phyloP scores from a whole-genome alignment of 1,140 invertebrate species.

The Andrena cerasifolii region DNA sequence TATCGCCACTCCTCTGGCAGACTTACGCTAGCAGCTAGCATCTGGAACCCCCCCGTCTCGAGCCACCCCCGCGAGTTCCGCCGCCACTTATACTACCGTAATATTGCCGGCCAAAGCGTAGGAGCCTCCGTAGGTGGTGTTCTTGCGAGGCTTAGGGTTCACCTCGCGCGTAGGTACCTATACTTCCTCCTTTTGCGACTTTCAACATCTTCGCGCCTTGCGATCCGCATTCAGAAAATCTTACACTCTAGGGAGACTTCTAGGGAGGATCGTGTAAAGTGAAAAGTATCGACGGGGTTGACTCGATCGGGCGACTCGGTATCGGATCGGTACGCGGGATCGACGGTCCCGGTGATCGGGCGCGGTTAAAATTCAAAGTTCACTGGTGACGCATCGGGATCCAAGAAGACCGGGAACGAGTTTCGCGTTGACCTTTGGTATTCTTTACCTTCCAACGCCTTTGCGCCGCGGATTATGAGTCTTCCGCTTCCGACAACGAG shows the following conservation, averaged over 20 bases:
- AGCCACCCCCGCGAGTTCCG: constrained; percentile 19
- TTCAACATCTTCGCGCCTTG: not conserved
- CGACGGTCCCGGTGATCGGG: not conserved
- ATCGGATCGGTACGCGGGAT: no score
- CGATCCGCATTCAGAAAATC: no score
- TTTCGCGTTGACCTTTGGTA: not conserved
- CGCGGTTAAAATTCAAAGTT: not conserved
- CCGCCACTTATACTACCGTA: not conserved
- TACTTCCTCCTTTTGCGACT: not conserved
- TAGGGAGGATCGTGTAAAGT: no score
- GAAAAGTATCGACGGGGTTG: no score
- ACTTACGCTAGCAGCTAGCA: constrained; percentile 43
- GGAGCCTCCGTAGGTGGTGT: not conserved
- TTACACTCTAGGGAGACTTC: no score
- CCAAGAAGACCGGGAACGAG: not conserved
- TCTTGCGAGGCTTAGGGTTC: not conserved
- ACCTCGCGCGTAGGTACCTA: not conserved
- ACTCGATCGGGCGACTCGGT: no score
- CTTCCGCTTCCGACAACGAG: not conserved
- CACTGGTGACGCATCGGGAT: not conserved
- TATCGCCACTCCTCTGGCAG: constrained; percentile 23
- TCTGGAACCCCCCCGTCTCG: constrained; percentile 4
- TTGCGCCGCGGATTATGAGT: not conserved
- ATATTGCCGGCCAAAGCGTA: constrained; percentile 5
- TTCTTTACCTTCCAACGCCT: not conserved